Evolutionary conservation across 2,888 invertebrate genomes (phyloP).

Genomic region (Conomelus anceps): DNA sequence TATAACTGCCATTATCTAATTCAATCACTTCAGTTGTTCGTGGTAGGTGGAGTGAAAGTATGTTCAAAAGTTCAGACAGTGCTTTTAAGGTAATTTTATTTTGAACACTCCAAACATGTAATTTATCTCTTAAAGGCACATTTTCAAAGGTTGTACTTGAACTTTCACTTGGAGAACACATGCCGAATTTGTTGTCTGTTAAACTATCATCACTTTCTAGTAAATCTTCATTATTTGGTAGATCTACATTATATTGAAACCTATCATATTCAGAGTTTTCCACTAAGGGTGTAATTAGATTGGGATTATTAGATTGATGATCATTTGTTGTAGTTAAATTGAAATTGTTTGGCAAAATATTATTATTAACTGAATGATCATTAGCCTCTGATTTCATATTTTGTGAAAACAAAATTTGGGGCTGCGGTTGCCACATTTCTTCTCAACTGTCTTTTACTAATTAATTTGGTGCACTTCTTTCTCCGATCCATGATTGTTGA

Average conservation of each 20-base stretch:
- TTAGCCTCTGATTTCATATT: neutral
- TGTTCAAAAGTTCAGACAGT: neutral
- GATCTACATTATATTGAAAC: too few species aligned
- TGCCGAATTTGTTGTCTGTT: neutral
- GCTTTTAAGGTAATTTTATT: neutral
- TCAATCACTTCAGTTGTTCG: neutral
- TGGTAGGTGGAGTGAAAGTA: neutral
- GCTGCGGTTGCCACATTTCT: neutral
- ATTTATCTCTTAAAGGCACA: neutral
- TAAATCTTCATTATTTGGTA: neutral
- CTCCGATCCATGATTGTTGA: neutral
- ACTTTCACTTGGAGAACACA: neutral
- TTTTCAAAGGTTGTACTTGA: neutral
- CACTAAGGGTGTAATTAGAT: too few species aligned
- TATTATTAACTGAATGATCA: too few species aligned
- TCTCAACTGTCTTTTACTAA: neutral
- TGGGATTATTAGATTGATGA: neutral
- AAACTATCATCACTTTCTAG: neutral
- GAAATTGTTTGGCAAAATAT: neutral
- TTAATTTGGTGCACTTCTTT: neutral
- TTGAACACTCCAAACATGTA: neutral
- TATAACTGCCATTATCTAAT: constrained; percentile 8
- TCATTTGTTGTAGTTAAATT: neutral
- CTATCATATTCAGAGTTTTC: too few species aligned
- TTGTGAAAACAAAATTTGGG: neutral